These are phyloP conservation scores for Selene dorsalis DNA, from an alignment of 2,797 vertebrate species.

Conservation along the genomic window DNA sequence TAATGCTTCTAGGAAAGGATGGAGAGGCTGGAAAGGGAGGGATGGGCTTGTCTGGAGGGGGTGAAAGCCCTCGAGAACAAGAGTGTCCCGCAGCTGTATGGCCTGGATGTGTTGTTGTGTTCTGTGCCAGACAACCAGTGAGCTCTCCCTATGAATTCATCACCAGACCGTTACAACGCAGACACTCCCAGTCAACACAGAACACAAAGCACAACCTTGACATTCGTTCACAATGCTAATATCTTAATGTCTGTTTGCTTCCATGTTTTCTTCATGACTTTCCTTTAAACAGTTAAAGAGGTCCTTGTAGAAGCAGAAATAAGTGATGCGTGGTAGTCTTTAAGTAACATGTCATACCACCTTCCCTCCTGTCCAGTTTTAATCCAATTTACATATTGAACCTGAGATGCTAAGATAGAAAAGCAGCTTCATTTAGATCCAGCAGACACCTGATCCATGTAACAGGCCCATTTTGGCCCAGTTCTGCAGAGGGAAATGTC, in stretches of 20 bases:
- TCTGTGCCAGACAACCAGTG: constrained; percentile 66
- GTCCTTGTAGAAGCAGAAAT: neutral
- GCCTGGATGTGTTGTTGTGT: constrained; percentile 62
- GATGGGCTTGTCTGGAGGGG: constrained; percentile 47
- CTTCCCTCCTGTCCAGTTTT: constrained; percentile 31
- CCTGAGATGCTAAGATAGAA: constrained; percentile 34
- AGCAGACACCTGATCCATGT: constrained; percentile 62
- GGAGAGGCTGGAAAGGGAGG: constrained; percentile 53
- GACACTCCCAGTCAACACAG: constrained; percentile 49
- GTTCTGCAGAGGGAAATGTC: constrained; percentile 68
- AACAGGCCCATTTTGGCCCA: constrained; percentile 53
- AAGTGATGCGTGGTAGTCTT: neutral
- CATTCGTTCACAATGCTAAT: constrained; percentile 1
- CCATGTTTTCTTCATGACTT: neutral
- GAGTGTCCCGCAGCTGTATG: constrained; percentile 71
- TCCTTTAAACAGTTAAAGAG: neutral
- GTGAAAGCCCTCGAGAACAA: constrained; percentile 52
- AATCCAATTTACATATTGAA: constrained; percentile 50
- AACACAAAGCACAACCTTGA: constrained; percentile 38
- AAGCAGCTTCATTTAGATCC: constrained; percentile 47
- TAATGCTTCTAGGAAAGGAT: constrained; percentile 79
- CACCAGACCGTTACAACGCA: constrained; percentile 48
- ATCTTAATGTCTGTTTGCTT: neutral
- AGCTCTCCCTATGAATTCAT: constrained; percentile 58
- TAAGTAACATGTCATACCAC: constrained; percentile 19